phyloP scores from a whole-genome alignment of 2,888 invertebrate species.

The Andrena chrysosceles region DNA sequence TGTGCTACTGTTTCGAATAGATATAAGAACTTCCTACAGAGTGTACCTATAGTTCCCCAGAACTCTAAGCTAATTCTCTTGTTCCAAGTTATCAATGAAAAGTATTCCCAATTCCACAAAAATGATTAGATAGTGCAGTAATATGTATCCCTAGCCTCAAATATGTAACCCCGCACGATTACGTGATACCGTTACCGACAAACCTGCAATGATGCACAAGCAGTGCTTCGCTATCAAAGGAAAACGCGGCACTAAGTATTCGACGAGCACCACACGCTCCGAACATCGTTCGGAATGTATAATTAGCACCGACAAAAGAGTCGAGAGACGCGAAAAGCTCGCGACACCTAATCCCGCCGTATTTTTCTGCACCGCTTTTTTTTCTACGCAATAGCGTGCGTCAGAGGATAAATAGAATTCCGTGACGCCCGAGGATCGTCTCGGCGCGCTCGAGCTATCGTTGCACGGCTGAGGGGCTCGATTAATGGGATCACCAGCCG shows the following conservation, averaged over 20 bases:
- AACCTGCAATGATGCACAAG: neutral
- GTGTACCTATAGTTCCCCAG: no score
- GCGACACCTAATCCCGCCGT: neutral
- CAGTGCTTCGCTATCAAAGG: neutral
- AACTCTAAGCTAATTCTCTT: no score
- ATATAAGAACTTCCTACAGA: no score
- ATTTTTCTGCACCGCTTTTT: neutral
- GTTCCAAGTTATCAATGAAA: no score
- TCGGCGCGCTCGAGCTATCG: neutral
- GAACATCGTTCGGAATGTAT: neutral
- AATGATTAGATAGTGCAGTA: no score
- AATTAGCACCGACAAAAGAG: constrained; percentile 8
- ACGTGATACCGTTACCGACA: neutral
- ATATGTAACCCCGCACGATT: neutral
- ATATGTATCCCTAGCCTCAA: no score
- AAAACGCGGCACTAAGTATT: constrained; percentile 4
- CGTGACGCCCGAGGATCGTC: neutral
- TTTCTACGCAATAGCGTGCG: neutral
- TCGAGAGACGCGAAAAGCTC: neutral
- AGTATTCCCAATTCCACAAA: no score
- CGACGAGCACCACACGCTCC: neutral
- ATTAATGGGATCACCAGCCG: constrained; percentile 62
- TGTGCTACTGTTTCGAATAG: no score
- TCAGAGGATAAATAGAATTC: neutral
- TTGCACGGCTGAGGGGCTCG: neutral